Percentiles rank a stretch among this genome's conserved stretches.
phyloP scores from a whole-genome alignment of 2,797 vertebrate genomes.

The Hafferia zeledoni region DNA sequence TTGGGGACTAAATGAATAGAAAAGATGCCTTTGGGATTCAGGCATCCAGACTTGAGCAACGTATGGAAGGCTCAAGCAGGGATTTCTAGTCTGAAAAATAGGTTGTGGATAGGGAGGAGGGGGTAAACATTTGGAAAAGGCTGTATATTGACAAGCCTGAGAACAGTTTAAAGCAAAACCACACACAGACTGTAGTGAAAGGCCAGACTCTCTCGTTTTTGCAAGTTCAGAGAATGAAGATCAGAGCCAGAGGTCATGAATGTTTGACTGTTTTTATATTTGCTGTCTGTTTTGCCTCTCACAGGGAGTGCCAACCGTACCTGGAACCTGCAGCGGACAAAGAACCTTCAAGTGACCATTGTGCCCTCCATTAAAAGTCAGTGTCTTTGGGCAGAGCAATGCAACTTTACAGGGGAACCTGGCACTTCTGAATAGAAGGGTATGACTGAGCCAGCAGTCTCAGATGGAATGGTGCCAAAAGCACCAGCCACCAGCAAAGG shows the following conservation, averaged over 20 bases:
- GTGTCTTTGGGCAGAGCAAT: background rate
- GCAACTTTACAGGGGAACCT: background rate
- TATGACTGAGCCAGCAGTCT: background rate
- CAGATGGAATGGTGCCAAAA: background rate
- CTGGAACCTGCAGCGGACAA: conserved; percentile 78
- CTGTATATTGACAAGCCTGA: background rate
- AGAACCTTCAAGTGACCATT: conserved; percentile 77
- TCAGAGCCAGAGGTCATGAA: background rate
- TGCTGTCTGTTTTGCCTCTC: background rate
- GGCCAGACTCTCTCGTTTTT: background rate
- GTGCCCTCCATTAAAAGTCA: conserved; percentile 78
- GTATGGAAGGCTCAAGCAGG: background rate
- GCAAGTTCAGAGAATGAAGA: background rate
- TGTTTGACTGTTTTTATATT: background rate
- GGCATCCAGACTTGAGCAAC: background rate
- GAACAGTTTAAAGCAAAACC: background rate
- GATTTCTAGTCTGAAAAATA: background rate
- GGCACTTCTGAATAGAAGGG: background rate
- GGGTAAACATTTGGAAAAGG: background rate
- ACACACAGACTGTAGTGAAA: background rate
- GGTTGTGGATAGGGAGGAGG: background rate
- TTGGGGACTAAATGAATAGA: background rate
- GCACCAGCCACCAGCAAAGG: background rate
- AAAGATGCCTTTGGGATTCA: background rate
- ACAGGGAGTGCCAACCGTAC: conserved; percentile 77